A percentile compares a stretch with the other conserved stretches of the same genome.
phyloP scores from a whole-genome alignment of 1,140 invertebrate species.

The Conopomorpha cramerella region DNA sequence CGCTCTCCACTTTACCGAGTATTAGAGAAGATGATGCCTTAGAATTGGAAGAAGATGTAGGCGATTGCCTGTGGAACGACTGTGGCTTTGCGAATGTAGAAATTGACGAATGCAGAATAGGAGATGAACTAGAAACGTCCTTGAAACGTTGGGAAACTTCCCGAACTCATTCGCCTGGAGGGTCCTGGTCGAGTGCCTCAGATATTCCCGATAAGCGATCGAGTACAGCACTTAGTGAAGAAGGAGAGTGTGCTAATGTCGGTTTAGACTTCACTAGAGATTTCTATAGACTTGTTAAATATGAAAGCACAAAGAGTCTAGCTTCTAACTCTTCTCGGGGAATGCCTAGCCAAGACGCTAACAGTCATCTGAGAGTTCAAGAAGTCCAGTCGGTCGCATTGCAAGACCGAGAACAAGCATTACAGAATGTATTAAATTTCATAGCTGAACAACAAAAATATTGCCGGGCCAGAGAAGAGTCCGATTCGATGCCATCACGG shows the following conservation, averaged over 20 bases:
- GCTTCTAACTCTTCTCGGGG: conserved; percentile 75
- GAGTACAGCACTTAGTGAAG: conserved; percentile 69
- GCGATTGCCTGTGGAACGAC: conserved; percentile 74
- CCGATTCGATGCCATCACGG: conserved; percentile 59
- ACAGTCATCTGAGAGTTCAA: conserved; percentile 37
- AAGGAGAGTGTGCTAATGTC: conserved; percentile 68
- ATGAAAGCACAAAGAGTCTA: conserved; percentile 78
- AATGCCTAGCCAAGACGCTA: conserved; percentile 49
- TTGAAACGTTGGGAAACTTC: conserved; percentile 59
- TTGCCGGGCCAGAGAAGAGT: conserved; percentile 61
- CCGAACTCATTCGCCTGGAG: conserved; percentile 62
- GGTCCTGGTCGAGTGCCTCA: conserved; percentile 67
- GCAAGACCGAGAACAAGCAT: conserved; percentile 69
- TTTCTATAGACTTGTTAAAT: conserved; percentile 77
- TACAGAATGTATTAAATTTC: conserved; percentile 75
- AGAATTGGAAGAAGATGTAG: conserved; percentile 74
- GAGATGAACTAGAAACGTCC: conserved; percentile 31
- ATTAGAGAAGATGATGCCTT: conserved; percentile 73
- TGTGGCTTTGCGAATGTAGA: conserved; percentile 49
- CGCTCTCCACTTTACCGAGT: conserved; percentile 67
- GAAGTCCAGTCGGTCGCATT: conserved; percentile 45
- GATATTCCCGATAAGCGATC: conserved; percentile 68
- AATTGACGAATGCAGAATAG: conserved; percentile 47
- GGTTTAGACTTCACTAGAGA: conserved; percentile 80
- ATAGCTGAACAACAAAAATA: conserved; percentile 79